phyloP scores from a whole-genome alignment of 2,113 vertebrate species.

The Patagioenas fasciata region DNA sequence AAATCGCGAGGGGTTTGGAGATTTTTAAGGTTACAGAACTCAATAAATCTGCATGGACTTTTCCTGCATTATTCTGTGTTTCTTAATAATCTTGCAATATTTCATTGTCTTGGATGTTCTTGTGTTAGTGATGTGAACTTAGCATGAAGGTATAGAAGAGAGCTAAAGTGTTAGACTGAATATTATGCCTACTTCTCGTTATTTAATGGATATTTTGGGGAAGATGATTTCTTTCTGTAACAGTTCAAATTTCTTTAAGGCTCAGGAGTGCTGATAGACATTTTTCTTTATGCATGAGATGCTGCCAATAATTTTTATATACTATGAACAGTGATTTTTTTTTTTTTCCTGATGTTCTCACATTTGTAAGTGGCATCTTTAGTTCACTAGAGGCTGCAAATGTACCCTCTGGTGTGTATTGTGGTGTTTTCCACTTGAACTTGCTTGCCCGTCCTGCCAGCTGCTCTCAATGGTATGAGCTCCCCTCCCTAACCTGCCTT shows the following conservation, averaged over 20 bases:
- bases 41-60: background rate
- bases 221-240: background rate
- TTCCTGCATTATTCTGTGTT: background rate
- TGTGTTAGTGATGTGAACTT: background rate
- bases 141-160: rapidly evolving
- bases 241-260: background rate
- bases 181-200: background rate
- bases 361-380: background rate
- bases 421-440: background rate
- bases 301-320: background rate
- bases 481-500: background rate
- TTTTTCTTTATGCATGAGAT: background rate
- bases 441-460: background rate
- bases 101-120: background rate
- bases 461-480: background rate
- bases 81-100: background rate
- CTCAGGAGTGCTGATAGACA: rapidly evolving
- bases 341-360: background rate
- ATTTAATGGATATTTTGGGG: background rate
- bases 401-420: background rate
- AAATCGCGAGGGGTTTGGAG: background rate
- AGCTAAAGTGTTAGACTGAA: background rate
- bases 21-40: background rate
- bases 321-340: background rate
- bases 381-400: background rate